Percentiles rank a stretch among this genome's conserved stretches.
These are phyloP conservation scores for Aurelia aurita complex sp. Pacific DNA, from an alignment of 30 jellyfish, hydroid and myxozoan species.

Conservation along the genomic window DNA sequence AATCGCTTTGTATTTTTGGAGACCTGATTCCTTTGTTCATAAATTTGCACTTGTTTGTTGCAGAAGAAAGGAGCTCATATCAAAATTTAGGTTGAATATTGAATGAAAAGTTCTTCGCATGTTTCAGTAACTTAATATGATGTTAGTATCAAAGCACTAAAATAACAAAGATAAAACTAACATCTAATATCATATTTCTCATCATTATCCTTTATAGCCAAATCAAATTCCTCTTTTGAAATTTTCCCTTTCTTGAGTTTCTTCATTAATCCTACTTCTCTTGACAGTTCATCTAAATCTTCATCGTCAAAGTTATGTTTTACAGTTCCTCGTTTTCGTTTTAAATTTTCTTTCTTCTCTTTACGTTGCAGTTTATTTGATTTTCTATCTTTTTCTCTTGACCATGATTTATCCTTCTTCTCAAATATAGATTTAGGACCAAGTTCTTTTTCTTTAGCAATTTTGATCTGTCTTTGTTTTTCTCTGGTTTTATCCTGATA, in stretches of 20 bases:
- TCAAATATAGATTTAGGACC: not conserved
- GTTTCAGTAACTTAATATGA: not conserved
- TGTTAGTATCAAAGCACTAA: not conserved
- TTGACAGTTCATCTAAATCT: slow-evolving; percentile 79
- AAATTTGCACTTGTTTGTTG: no score
- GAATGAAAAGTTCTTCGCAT: no score
- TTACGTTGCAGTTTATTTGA: slow-evolving; percentile 38
- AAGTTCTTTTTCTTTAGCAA: slow-evolving; percentile 34
- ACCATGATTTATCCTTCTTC: slow-evolving; percentile 53
- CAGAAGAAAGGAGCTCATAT: no score
- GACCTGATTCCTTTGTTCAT: no score
- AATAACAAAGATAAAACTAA: not conserved
- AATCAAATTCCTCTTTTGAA: slow-evolving; percentile 79
- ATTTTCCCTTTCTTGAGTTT: slow-evolving; percentile 85
- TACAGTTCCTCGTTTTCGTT: slow-evolving; percentile 61
- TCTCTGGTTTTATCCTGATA: slow-evolving; percentile 81
- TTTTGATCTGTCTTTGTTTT: slow-evolving; percentile 59
- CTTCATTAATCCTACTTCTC: slow-evolving; percentile 84
- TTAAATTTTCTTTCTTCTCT: slow-evolving; percentile 42
- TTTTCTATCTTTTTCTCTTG: slow-evolving; percentile 51
- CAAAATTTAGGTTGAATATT: no score
- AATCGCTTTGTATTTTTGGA: no score
- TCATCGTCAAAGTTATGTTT: slow-evolving; percentile 63
- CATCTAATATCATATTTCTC: slow-evolving; percentile 19
- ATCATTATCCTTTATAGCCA: slow-evolving; percentile 53